Evolutionary conservation across 2,888 invertebrate species (phyloP).

Genomic region (Athripsodes cinereus): DNA sequence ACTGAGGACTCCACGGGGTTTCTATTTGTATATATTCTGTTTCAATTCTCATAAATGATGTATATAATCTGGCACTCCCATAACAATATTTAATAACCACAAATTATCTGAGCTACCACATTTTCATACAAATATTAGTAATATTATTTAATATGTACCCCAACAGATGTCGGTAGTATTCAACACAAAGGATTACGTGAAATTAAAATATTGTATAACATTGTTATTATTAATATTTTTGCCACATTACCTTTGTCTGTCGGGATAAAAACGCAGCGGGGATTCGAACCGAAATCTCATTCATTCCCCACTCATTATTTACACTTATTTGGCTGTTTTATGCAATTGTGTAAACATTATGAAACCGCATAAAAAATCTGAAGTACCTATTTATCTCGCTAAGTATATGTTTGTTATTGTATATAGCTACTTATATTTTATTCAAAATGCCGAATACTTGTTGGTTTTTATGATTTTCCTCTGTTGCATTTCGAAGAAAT

Average conservation of each 20-base stretch:
- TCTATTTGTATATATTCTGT: too few species aligned
- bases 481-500: too few species aligned
- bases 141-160: not conserved
- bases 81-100: too few species aligned
- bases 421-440: too few species aligned
- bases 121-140: too few species aligned
- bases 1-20: too few species aligned
- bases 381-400: not conserved
- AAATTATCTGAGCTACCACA: too few species aligned
- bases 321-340: conserved; percentile 1
- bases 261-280: conserved; percentile 12
- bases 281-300: conserved; percentile 9
- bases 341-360: not conserved
- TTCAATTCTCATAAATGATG: too few species aligned
- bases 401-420: too few species aligned
- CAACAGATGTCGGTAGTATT: conserved; percentile 11
- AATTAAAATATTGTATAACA: not conserved
- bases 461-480: too few species aligned
- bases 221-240: conserved; percentile 1
- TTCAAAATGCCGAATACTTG: too few species aligned
- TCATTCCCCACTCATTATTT: not conserved
- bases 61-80: too few species aligned
- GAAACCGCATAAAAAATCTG: not conserved
- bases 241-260: conserved; percentile 4
- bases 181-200: not conserved